Conservation (phyloP, 2,797 vertebrate genomes). For the Notamacropus eugenii region DNA sequence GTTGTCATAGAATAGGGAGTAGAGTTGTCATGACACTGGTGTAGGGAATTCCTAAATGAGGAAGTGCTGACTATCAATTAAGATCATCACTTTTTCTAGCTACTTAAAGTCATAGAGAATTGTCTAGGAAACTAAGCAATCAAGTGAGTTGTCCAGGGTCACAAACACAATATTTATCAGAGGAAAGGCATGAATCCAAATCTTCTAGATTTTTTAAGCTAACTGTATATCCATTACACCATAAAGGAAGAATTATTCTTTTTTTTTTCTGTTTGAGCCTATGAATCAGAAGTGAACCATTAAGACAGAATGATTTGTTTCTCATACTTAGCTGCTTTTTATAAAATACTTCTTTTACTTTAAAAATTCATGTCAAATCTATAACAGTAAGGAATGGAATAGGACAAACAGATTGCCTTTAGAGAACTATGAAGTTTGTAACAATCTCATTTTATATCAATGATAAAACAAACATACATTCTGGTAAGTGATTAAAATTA, state of each 20-base stretch:
- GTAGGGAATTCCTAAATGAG: not conserved
- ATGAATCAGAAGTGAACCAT: not conserved
- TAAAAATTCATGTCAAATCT: not conserved
- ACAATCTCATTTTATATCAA: not conserved
- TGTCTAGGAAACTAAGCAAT: no score
- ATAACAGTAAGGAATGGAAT: not conserved
- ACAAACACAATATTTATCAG: not conserved
- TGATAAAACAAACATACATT: not conserved
- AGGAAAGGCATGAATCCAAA: not conserved
- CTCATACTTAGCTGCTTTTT: not conserved
- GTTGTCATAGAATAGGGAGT: not conserved
- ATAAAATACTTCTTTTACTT: not conserved
- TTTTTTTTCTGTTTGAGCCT: not conserved
- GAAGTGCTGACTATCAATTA: not conserved
- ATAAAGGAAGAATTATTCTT: not conserved
- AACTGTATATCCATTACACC: not conserved
- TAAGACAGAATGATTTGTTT: not conserved
- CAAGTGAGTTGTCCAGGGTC: not conserved
- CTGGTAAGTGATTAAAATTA: not conserved
- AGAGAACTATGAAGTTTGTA: not conserved
- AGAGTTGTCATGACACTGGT: not conserved
- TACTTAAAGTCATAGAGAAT: no score
- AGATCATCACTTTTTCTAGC: not conserved
- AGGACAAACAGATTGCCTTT: not conserved
- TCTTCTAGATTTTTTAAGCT: not conserved